Conservation (phyloP, 2,888 invertebrate species). For the Alcis repandata region DNA sequence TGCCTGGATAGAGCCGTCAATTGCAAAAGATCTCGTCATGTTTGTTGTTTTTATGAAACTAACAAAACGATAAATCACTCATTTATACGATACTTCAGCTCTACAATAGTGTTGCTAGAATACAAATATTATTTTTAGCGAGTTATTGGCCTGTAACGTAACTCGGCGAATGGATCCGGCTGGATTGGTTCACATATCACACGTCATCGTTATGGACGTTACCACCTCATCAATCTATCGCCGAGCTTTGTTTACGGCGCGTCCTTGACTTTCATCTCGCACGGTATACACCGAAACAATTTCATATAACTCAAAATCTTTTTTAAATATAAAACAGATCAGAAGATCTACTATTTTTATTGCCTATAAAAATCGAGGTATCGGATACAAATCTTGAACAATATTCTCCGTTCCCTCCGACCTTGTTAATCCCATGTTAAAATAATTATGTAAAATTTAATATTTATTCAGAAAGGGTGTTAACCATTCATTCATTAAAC, state of each 20-base stretch:
- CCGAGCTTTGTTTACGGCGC: conserved; percentile 53
- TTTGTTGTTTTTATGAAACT: conserved; percentile 23
- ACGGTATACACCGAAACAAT: conserved; percentile 44
- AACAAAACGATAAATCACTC: conserved; percentile 31
- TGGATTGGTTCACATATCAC: conserved; percentile 56
- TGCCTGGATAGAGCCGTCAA: conserved; percentile 13
- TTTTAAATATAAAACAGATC: conserved; percentile 34
- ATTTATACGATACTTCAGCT: conserved; percentile 12
- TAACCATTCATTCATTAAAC: conserved; percentile 50
- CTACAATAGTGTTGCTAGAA: conserved; percentile 30
- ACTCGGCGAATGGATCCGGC: conserved; percentile 35
- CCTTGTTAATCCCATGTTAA: conserved; percentile 14
- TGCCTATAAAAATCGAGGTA: conserved; percentile 22
- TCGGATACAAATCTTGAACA: conserved; percentile 11
- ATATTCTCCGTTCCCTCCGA: not conserved
- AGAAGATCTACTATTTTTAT: conserved; percentile 24
- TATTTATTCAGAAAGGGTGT: conserved; percentile 48
- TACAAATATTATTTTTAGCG: conserved; percentile 28
- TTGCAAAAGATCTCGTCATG: conserved; percentile 9
- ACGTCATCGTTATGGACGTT: conserved; percentile 52
- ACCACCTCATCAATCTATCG: conserved; percentile 58
- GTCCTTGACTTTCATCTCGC: conserved; percentile 53
- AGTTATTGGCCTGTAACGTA: conserved; percentile 24
- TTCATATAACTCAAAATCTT: conserved; percentile 36
- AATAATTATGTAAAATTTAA: conserved; percentile 31